These are phyloP conservation scores for Eudyptes chrysolophus DNA, from an alignment of 2,113 vertebrate genomes.

Conservation along the genomic window DNA sequence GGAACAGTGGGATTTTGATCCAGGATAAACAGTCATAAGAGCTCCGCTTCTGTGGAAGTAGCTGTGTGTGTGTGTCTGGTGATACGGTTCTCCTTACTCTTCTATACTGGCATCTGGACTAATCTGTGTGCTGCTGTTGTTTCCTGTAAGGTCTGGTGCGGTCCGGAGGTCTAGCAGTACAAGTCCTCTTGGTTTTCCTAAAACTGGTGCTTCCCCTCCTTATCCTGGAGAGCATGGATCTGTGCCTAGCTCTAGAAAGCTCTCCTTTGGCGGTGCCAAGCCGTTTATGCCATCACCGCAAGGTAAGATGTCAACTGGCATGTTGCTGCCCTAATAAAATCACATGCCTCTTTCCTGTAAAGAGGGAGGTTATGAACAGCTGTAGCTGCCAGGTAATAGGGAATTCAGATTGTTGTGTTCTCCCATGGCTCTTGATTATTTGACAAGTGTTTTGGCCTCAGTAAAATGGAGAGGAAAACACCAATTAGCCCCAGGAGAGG, in stretches of 20 bases:
- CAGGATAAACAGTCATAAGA: neutral
- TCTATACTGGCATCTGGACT: neutral
- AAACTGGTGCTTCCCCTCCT: constrained; percentile 80
- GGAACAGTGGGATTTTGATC: neutral
- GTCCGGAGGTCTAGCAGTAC: constrained; percentile 75
- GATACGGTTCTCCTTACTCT: neutral
- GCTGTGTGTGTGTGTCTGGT: neutral
- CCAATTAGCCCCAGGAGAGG: neutral
- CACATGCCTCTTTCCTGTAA: neutral
- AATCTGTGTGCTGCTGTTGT: neutral
- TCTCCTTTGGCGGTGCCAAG: constrained; percentile 81
- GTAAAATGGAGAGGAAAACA: neutral
- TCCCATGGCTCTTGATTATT: neutral
- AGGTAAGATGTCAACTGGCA: constrained; percentile 71
- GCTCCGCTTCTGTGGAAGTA: neutral
- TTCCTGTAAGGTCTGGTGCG: constrained; percentile 72
- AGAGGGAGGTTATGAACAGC: neutral
- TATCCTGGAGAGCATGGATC: constrained; percentile 71
- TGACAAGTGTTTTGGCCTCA: neutral
- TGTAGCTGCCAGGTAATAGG: neutral
- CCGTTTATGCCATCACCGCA: constrained; percentile 82
- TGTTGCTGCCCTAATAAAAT: neutral
- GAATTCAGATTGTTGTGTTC: neutral
- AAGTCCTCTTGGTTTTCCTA: constrained; percentile 74
- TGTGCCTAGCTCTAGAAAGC: constrained; percentile 72